These are phyloP conservation scores for Myopa tessellatipennis DNA, from an alignment of 2,888 invertebrate genomes.

Conservation along the genomic window DNA sequence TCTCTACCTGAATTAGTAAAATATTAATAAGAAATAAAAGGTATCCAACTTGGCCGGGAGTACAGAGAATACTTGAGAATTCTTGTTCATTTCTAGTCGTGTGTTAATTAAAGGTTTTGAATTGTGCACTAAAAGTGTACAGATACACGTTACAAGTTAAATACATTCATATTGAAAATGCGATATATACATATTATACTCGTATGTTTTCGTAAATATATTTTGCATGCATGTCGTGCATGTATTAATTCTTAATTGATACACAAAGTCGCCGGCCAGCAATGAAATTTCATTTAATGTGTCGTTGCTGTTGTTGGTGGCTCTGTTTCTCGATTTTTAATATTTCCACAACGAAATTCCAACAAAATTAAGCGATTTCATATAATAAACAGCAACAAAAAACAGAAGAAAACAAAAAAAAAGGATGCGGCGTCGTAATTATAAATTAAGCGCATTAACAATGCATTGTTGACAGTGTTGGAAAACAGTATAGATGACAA, in stretches of 20 bases:
- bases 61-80: too few relatives aligned
- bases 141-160: too few relatives aligned
- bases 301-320: too few relatives aligned
- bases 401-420: not conserved
- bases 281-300: not conserved
- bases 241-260: not conserved
- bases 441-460: constrained; percentile 20
- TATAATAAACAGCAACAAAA: not conserved
- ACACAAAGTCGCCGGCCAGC: not conserved
- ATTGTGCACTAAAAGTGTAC: too few relatives aligned
- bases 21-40: too few relatives aligned
- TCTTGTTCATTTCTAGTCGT: too few relatives aligned
- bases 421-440: not conserved
- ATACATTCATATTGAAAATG: too few relatives aligned
- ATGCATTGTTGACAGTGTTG: not conserved
- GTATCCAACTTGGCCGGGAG: too few relatives aligned
- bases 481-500: not conserved
- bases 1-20: too few relatives aligned
- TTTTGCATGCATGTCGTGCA: not conserved
- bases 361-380: not conserved
- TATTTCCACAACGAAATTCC: not conserved
- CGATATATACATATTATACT: too few relatives aligned
- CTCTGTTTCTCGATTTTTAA: too few relatives aligned
- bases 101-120: too few relatives aligned
- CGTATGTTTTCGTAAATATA: not conserved